Conservation (phyloP, 2,113 vertebrate species). For the Eretmochelys imbricata region DNA sequence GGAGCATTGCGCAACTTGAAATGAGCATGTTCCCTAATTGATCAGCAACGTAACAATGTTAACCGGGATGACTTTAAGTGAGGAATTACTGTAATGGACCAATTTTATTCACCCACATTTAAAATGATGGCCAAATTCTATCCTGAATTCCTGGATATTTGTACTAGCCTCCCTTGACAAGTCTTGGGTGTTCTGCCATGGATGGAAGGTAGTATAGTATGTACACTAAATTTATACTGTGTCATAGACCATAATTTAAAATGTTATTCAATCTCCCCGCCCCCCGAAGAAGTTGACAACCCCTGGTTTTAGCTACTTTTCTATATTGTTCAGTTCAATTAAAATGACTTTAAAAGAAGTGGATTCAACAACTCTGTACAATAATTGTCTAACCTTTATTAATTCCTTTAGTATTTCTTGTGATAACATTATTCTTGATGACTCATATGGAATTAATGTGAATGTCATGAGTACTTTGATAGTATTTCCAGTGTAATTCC, state of each 20-base stretch:
- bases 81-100: too few species aligned
- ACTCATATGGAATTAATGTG: conserved; percentile 13
- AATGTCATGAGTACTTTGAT: conserved; percentile 16
- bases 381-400: background rate
- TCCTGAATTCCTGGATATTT: background rate
- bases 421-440: background rate
- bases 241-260: background rate
- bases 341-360: background rate
- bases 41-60: too few species aligned
- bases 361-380: background rate
- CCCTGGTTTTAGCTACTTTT: background rate
- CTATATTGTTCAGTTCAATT: background rate
- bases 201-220: background rate
- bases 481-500: conserved; percentile 30
- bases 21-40: too few species aligned
- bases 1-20: too few species aligned
- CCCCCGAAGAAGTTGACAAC: background rate
- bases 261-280: background rate
- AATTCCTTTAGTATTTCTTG: background rate
- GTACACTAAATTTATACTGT: background rate
- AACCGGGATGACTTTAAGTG: too few species aligned
- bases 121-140: background rate
- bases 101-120: background rate
- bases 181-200: background rate
- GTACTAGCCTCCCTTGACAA: background rate